phyloP scores from a whole-genome alignment of 2,797 vertebrate genomes.

The Leuciscus waleckii region DNA sequence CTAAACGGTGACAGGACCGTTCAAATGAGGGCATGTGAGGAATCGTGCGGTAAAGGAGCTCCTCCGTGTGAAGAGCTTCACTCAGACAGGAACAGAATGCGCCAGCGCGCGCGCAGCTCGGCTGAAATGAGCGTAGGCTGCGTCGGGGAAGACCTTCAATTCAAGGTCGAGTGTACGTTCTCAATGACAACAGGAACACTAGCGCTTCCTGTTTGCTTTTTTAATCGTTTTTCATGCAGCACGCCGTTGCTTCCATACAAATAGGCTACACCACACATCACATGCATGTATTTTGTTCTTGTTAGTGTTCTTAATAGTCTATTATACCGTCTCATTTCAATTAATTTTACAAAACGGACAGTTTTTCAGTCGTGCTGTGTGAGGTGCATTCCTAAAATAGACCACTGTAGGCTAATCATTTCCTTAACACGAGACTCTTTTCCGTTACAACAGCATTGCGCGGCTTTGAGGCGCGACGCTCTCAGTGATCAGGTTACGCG shows the following conservation, averaged over 20 bases:
- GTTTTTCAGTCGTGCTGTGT: conserved; percentile 26
- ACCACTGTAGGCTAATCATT: conserved; percentile 14
- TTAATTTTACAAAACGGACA: conserved; percentile 8
- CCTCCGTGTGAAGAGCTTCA: conserved; percentile 37
- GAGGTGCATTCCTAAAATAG: conserved; percentile 24
- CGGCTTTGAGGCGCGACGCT: conserved; percentile 26
- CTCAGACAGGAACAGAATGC: conserved; percentile 67
- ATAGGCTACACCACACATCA: neutral
- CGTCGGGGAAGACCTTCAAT: conserved; percentile 76
- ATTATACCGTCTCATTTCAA: neutral
- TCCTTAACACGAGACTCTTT: conserved; percentile 45
- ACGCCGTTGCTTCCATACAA: neutral
- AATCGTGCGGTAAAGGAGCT: conserved; percentile 42
- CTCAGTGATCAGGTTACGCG: conserved; percentile 57
- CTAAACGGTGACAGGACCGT: neutral
- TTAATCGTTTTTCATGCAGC: conserved; percentile 36
- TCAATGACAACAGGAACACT: conserved; percentile 74
- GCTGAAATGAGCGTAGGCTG: conserved; percentile 79
- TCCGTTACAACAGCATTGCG: conserved; percentile 56
- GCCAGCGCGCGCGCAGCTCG: conserved; percentile 76
- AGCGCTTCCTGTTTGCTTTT: conserved; percentile 34
- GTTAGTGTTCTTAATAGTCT: neutral
- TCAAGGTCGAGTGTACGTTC: conserved; percentile 77
- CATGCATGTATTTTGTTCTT: neutral
- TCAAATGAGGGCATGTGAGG: neutral